Evolutionary conservation across 2,888 invertebrate species (phyloP), one percentile per base, ranked within the genome.

Genomic region (Hyles lineata): DNA sequence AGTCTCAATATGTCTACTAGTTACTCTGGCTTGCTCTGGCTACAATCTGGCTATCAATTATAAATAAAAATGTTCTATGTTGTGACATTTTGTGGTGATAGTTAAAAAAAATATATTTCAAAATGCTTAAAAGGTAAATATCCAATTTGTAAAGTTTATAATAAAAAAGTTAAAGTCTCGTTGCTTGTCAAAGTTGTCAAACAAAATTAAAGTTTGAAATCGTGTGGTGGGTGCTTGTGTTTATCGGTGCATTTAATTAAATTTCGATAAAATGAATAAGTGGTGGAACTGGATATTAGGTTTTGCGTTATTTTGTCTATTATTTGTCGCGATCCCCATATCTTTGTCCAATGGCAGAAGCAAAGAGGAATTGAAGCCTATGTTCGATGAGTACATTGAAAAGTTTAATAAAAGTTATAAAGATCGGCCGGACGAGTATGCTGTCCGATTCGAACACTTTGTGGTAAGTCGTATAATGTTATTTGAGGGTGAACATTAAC

Each of bases 361-460:
- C 71, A 81, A 86, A 69, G 81, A 89, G 72, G 82, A 89, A 76
- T 77, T 92, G 43, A 84, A 87, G 74, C 83, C 90, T 19, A 85
- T 92, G 80, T 96, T 96, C 77, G 87, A 94, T 70, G 87, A 92
- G 32, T 96, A 95, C 77, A 87, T 95, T 19, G 77, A 88, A 79
- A 90, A 93, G 81, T 96, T 92, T 79, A 95, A 96, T 81, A 96
- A 95, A 91, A 91, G 88, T 79, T 96, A 96, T 80, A 87, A 85
- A 80, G 83, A 87, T 74, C 89, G 89, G 73, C 87, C 91, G 0
- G 88, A 86, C 5, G 95, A 96, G 83, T 96, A 95, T 79, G 83
- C 87, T 63, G 85, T 87, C 8, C 91, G 96, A 80, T 94, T 95
- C 76, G 85, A 92, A 74, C 92, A 94, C 79, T 96, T 96, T 83